Percentiles rank a stretch among this genome's conserved stretches.
Conservation (phyloP, 1,140 invertebrate genomes). For the Ceratina calcarata region DNA sequence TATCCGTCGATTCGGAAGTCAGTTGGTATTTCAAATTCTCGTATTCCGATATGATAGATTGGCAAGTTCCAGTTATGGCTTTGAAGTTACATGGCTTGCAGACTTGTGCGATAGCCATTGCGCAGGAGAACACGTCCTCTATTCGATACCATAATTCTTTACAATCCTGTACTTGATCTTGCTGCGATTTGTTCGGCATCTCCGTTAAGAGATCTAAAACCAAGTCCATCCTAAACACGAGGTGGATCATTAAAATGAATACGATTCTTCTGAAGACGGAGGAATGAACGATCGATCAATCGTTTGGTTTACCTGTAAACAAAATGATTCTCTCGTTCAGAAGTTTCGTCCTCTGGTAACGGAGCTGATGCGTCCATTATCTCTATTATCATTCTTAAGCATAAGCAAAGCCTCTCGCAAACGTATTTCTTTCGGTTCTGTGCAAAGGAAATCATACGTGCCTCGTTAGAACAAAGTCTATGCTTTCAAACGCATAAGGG, state of each 20-base stretch:
- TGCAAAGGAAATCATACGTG: slow-evolving; percentile 34
- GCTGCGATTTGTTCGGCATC: slow-evolving; percentile 61
- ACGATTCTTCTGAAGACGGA: background rate
- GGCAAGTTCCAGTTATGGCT: slow-evolving; percentile 74
- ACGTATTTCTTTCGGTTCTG: slow-evolving; percentile 76
- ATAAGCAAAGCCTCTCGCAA: slow-evolving; percentile 73
- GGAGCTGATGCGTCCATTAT: slow-evolving; percentile 70
- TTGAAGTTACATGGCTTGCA: slow-evolving; percentile 77
- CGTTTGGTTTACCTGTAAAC: slow-evolving; percentile 69
- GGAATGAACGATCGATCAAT: background rate
- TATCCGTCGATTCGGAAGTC: slow-evolving; percentile 66
- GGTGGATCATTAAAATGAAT: background rate
- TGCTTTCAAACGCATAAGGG: slow-evolving; percentile 6
- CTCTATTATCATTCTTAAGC: slow-evolving; percentile 73
- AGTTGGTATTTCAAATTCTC: slow-evolving; percentile 76
- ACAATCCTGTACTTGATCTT: slow-evolving; percentile 67
- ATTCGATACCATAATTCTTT: slow-evolving; percentile 72
- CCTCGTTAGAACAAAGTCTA: slow-evolving; percentile 15
- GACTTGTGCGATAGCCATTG: slow-evolving; percentile 79
- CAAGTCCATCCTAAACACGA: slow-evolving; percentile 73
- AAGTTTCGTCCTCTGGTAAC: slow-evolving; percentile 67
- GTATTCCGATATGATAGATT: slow-evolving; percentile 75
- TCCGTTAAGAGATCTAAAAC: slow-evolving; percentile 73
- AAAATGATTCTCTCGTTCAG: slow-evolving; percentile 75
- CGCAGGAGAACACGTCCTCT: slow-evolving; percentile 76